These are phyloP conservation scores for Thaumetopoea pityocampa DNA, from an alignment of 1,140 invertebrate genomes.

Conservation along the genomic window DNA sequence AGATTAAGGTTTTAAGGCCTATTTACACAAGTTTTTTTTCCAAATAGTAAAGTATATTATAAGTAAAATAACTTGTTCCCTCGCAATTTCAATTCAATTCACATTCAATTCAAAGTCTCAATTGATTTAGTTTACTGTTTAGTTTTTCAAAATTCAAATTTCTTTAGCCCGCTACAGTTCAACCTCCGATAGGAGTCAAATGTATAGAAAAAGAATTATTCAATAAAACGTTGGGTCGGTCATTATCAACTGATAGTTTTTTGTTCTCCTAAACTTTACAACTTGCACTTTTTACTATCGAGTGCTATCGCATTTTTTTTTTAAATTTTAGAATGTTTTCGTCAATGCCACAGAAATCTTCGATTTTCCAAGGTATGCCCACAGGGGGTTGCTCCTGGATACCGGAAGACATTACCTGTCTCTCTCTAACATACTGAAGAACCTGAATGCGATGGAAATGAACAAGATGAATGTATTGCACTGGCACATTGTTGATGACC, in stretches of 20 bases:
- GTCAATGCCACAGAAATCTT: conserved; percentile 42
- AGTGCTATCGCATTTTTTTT: not conserved
- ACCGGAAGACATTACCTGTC: conserved; percentile 89
- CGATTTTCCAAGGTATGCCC: conserved; percentile 85
- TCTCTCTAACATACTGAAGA: conserved; percentile 78
- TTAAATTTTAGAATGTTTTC: conserved; percentile 34
- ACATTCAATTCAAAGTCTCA: too few relatives aligned
- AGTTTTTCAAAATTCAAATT: too few relatives aligned
- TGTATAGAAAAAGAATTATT: too few relatives aligned
- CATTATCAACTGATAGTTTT: not conserved
- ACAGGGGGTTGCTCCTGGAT: conserved; percentile 89
- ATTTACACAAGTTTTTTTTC: too few relatives aligned
- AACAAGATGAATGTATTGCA: conserved; percentile 96
- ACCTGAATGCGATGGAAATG: conserved; percentile 88
- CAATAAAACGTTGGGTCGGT: too few relatives aligned
- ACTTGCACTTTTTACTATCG: not conserved
- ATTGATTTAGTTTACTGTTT: too few relatives aligned
- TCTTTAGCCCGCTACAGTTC: too few relatives aligned
- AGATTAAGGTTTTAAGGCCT: too few relatives aligned
- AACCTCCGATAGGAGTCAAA: too few relatives aligned
- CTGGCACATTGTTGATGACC: conserved; percentile 96
- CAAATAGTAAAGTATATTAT: too few relatives aligned
- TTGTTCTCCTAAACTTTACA: not conserved
- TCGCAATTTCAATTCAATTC: too few relatives aligned
- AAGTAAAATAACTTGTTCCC: too few relatives aligned